Evolutionary conservation across 2,888 invertebrate genomes (phyloP), one percentile per base, ranked within the genome.

Genomic region (Pterostichus niger): DNA sequence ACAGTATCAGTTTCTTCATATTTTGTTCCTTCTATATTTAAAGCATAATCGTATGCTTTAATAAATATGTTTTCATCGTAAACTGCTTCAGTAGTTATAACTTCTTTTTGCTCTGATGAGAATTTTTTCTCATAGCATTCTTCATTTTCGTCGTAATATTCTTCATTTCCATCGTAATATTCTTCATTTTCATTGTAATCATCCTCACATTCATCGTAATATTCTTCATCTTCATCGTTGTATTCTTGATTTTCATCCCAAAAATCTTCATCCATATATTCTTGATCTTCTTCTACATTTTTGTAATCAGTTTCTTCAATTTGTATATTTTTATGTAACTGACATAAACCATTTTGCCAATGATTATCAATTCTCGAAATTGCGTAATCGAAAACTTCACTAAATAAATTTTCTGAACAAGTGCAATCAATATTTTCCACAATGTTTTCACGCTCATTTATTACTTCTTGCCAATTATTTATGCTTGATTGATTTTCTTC

Each of bases 331-430:
- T 84, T 84, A 78, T 82, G 59, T 24, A 84, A 77, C 15, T 84
- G 76, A 54, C 84, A 85, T 3, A 85, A 77, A 54, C 75, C 46
- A 75, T 86, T 84, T 76, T 86, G 84, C 88, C 89, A 89, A 82
- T 86, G 84, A n/a, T 75, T 79, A 13, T 83, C 84, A 31, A 77
- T 77, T 10, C 85, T 82, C 33, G 86, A 84, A 4, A 87, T 84
- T 68, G 87, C 87, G 54, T 85, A 87, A 80, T 88, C 85, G 84
- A 87, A 89, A 54, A 87, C 88, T 44, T 86, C 68, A 68, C 85
- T 78, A 84, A 89, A 88, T 61, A 89, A 86, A 85, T 88, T 85
- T 83, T 88, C 88, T 7, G 87, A 73, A 64, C 86, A 83, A 46
- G 77, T 54, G 17, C 68, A 79, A 49, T 24, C 35, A 24, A 11